Percentiles rank a stretch among this genome's conserved stretches.
phyloP scores from a whole-genome alignment of 92 coral and sea anemone genomes.

The Bergia sp. region DNA sequence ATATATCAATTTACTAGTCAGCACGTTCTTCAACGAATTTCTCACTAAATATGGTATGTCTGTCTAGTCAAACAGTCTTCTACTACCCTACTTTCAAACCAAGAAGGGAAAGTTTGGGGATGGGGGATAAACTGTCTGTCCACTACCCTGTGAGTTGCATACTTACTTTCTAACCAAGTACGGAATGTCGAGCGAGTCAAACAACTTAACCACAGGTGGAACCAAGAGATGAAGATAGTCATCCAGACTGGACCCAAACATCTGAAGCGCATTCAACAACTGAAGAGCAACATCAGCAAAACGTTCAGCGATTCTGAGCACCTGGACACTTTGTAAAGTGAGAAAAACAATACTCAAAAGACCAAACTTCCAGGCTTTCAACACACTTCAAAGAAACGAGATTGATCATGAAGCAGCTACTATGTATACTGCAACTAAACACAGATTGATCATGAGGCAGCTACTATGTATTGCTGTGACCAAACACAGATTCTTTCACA shows the following conservation, averaged over 20 bases:
- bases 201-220: slow-evolving; percentile 96
- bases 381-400: no score
- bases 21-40: no score
- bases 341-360: no score
- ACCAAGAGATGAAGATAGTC: slow-evolving; percentile 96
- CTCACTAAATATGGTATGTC: no score
- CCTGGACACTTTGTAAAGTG: neutral
- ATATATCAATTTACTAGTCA: no score
- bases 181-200: slow-evolving; percentile 87
- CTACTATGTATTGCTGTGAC: no score
- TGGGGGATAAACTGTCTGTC: neutral
- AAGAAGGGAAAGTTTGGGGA: neutral
- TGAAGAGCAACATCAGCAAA: slow-evolving; percentile 13
- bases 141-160: neutral
- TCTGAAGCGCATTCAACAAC: slow-evolving; percentile 94
- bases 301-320: neutral
- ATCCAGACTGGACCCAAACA: slow-evolving; percentile 98
- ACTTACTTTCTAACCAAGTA: slow-evolving; percentile 80
- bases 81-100: neutral
- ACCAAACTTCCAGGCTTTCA: no score
- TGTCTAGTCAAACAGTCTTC: no score
- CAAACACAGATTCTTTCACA: no score
- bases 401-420: no score
- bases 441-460: no score
- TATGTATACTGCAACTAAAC: no score